These are phyloP conservation scores for Torymus tubicola DNA, from an alignment of 2,888 invertebrate species.

Conservation along the genomic window DNA sequence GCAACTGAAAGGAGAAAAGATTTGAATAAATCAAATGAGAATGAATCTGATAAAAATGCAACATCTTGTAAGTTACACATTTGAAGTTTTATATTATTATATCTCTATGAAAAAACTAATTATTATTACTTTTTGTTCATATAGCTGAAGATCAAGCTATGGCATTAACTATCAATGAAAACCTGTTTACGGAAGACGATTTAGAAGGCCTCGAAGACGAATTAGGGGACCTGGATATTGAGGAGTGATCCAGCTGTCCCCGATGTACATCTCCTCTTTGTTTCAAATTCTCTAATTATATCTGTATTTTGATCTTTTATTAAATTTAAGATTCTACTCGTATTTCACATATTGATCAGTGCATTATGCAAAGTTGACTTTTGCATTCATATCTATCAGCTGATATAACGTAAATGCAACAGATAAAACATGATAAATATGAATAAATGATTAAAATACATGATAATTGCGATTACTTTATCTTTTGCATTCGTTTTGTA, in stretches of 20 bases:
- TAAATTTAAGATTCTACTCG: background rate
- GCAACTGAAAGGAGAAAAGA: slow-evolving; percentile 79
- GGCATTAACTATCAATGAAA: slow-evolving; percentile 92
- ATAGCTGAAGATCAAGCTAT: slow-evolving; percentile 76
- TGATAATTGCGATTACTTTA: slow-evolving; percentile 45
- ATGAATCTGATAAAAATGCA: slow-evolving; percentile 15
- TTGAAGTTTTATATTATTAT: background rate
- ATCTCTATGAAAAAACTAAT: slow-evolving; percentile 2
- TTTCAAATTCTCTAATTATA: slow-evolving; percentile 41
- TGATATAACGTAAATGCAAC: slow-evolving; percentile 5
- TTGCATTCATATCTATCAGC: slow-evolving; percentile 17
- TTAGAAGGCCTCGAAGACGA: slow-evolving; percentile 89
- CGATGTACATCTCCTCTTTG: slow-evolving; percentile 57
- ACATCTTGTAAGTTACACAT: slow-evolving; percentile 31
- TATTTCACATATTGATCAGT: slow-evolving; percentile 8
- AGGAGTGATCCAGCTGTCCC: slow-evolving; percentile 77
- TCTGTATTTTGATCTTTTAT: slow-evolving; percentile 24
- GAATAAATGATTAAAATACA: slow-evolving; percentile 51
- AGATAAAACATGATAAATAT: slow-evolving; percentile 18
- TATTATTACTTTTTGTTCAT: too few relatives aligned
- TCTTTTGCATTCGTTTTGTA: slow-evolving; percentile 38
- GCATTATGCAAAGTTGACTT: slow-evolving; percentile 27
- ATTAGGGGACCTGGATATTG: slow-evolving; percentile 86
- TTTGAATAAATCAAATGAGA: slow-evolving; percentile 26
- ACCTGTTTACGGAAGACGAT: slow-evolving; percentile 93